Base-by-base conservation (phyloP, 2,113 vertebrate genomes). In the Ciconia boyciana region DNA sequence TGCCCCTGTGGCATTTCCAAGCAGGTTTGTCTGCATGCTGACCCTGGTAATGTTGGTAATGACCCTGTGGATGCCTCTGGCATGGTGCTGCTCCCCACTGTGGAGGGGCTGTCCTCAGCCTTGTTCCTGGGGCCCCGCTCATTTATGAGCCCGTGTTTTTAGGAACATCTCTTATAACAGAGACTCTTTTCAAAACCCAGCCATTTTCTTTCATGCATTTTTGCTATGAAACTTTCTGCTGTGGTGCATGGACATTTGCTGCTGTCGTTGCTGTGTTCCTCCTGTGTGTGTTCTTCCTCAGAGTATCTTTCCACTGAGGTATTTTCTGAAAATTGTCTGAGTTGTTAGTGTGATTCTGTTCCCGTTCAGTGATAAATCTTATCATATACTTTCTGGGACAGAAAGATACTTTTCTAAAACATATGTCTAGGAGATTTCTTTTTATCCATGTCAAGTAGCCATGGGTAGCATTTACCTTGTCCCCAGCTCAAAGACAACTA, bases 11-110 rank as follows among this genome's bases (percentile, higher is more conserved):
- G 24, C 31, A 26, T 52, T 61, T 70, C 36, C 6, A 5, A 51
- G 60, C 16, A 32, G 10, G 0, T 48, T 74, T 77, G 13, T 26
- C 49, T n/a, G 18, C 1, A 0, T 41, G 66, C 19, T 83, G 62
- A 9, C 6, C 17, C 28, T 21, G 10, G 25, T 24, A 65, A 55
- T n/a, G 32, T 60, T 77, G 10, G 25, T 24, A 65, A 55, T n/a
- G 32, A 55, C 74, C 81, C 69, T 51, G 18, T 49, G 55, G 41
- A 65, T 52, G 46, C 19, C 39, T 55, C 71, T 69, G 58, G n/a
- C 13, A 32, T 29, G 22, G 36, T 61, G 41, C 49, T 65, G 39
- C 83, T 89, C 52, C 34, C 26, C 24, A 55, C 16, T 0, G 0
- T 7, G n/a, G 12, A 52, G 7, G 10, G 31, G 24, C 46, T 74